Conservation (phyloP, 2,888 invertebrate genomes). For the Tipula vernalis region DNA sequence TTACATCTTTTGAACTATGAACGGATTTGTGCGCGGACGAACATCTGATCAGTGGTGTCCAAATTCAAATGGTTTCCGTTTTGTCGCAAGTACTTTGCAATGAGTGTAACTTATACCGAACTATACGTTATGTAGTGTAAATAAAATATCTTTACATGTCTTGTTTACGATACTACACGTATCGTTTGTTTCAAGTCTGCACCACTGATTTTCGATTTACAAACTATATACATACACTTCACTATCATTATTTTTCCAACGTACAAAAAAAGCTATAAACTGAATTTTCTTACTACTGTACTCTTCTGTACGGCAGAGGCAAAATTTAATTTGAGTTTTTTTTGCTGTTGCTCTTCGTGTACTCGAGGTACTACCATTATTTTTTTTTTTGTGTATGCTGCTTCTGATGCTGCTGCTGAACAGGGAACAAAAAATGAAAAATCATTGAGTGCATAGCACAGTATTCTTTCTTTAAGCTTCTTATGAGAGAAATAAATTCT, state of each 20-base stretch:
- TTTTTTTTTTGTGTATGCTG: not conserved
- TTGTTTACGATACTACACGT: no score
- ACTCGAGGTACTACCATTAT: not conserved
- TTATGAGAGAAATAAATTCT: not conserved
- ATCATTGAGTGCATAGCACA: not conserved
- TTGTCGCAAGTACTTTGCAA: not conserved
- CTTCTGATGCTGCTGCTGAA: not conserved
- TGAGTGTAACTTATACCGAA: not conserved
- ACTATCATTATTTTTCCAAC: not conserved
- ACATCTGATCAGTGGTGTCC: not conserved
- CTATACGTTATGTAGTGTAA: no score
- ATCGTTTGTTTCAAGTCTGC: not conserved
- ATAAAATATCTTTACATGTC: no score
- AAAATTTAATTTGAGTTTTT: not conserved
- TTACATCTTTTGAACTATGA: not conserved
- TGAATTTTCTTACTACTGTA: not conserved
- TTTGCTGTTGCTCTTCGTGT: not conserved
- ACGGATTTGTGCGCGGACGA: not conserved
- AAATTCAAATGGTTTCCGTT: not conserved
- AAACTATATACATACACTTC: not conserved
- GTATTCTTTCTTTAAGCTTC: not conserved
- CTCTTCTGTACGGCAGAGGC: not conserved
- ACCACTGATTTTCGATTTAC: not conserved
- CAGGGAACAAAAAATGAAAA: not conserved
- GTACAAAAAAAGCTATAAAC: not conserved